Percentiles rank a stretch among this genome's conserved stretches.
These are phyloP conservation scores for Bubo bubo DNA, from an alignment of 2,113 vertebrate genomes.

Conservation along the genomic window DNA sequence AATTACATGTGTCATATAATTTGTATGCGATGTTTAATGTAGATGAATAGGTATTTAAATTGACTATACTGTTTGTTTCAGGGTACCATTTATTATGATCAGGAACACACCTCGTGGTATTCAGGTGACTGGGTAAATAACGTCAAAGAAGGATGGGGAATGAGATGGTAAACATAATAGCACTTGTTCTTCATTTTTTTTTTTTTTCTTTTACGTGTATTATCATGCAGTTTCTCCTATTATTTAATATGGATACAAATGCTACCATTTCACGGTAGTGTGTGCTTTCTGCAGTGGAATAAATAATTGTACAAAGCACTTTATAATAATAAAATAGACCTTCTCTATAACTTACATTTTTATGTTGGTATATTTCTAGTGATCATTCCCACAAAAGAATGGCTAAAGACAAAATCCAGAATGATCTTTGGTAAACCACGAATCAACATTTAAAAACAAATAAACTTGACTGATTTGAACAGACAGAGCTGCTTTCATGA, in stretches of 20 bases:
- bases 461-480: background rate
- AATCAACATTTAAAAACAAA: background rate
- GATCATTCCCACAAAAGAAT: background rate
- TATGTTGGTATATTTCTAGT: background rate
- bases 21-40: background rate
- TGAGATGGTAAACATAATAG: slow-evolving; percentile 77
- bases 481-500: background rate
- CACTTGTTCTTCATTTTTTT: background rate
- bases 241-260: background rate
- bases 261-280: background rate
- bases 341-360: background rate
- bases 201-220: background rate
- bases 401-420: background rate
- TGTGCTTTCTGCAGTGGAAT: background rate
- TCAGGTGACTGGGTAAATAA: slow-evolving; percentile 89
- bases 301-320: background rate
- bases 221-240: background rate
- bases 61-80: slow-evolving; percentile 52
- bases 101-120: slow-evolving; percentile 86
- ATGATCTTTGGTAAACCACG: background rate
- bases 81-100: slow-evolving; percentile 86
- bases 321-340: background rate
- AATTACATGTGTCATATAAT: background rate
- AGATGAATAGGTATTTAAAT: background rate
- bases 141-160: slow-evolving; percentile 84